phyloP scores from a whole-genome alignment of 2,888 invertebrate species.

The Automeris io region DNA sequence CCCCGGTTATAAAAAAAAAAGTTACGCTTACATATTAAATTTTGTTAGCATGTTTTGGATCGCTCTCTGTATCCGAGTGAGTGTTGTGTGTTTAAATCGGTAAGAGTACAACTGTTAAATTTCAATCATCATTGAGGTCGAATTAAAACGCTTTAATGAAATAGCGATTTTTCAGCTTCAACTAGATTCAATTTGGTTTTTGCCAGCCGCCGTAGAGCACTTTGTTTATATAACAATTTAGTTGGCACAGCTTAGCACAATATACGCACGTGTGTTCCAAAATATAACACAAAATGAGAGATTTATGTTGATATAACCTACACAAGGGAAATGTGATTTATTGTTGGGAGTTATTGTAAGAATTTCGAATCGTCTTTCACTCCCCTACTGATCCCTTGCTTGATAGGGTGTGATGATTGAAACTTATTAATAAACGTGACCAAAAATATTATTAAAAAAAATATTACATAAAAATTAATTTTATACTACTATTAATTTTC shows the following conservation, averaged over 20 bases:
- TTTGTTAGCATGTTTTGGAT: too few species aligned
- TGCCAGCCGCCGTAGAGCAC: too few species aligned
- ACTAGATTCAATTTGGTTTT: too few species aligned
- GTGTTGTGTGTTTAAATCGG: too few species aligned
- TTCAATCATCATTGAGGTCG: too few species aligned
- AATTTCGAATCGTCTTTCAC: conserved; percentile 7
- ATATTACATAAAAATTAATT: neutral
- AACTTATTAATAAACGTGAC: conserved; percentile 12
- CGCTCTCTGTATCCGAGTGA: too few species aligned
- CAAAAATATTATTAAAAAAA: neutral
- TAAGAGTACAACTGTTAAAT: too few species aligned
- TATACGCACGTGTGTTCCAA: conserved; percentile 11
- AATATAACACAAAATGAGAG: conserved; percentile 19
- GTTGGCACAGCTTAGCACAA: conserved; percentile 4
- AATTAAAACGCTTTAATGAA: too few species aligned
- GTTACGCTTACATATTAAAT: too few species aligned
- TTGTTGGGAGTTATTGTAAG: conserved; percentile 11
- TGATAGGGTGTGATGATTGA: conserved; percentile 14
- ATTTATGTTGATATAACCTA: conserved; percentile 21
- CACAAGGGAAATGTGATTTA: conserved; percentile 11
- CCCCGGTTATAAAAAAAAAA: too few species aligned
- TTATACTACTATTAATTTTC: too few species aligned
- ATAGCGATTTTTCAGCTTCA: too few species aligned
- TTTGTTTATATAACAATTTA: neutral
- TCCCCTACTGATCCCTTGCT: conserved; percentile 7